Percentiles rank a stretch among this genome's conserved stretches.
Evolutionary conservation across 2,888 invertebrate species (phyloP).

Genomic region (Drosophila melanosoma): DNA sequence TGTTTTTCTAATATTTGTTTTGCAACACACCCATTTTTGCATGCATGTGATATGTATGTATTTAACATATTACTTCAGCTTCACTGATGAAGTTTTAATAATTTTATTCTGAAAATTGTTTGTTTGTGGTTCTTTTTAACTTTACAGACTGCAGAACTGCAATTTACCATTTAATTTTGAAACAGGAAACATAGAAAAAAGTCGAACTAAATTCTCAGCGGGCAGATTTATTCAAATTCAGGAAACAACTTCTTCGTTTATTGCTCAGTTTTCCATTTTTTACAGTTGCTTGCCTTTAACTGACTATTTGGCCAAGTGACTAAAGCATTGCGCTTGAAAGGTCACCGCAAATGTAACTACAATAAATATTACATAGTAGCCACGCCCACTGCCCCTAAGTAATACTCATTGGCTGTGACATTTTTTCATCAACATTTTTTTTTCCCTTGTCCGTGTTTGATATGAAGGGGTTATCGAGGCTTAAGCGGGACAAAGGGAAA

Average conservation of each 20-base stretch:
- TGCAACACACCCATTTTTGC: neutral
- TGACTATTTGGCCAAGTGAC: conserved; percentile 40
- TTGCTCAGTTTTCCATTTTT: neutral
- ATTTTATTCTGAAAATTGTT: neutral
- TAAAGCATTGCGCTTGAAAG: conserved; percentile 24
- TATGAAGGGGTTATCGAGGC: conserved; percentile 12
- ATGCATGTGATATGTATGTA: too few relatives aligned
- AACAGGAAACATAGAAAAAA: neutral
- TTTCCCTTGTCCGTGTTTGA: conserved; percentile 25
- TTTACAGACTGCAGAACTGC: neutral
- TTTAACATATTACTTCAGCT: neutral
- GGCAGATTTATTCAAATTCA: neutral
- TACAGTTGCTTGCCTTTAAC: conserved; percentile 7
- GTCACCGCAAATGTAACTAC: conserved; percentile 22
- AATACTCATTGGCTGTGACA: conserved; percentile 20
- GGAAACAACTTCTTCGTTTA: neutral
- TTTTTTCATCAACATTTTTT: conserved; percentile 13
- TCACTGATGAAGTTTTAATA: neutral
- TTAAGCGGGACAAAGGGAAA: conserved; percentile 15
- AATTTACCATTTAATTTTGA: neutral
- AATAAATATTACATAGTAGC: conserved; percentile 16
- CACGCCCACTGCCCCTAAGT: conserved; percentile 13
- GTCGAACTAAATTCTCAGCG: neutral
- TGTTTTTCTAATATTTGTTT: neutral
- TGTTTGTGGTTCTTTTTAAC: neutral